Base-by-base conservation (phyloP, 1,140 invertebrate genomes). In the Drosophila insularis region DNA sequence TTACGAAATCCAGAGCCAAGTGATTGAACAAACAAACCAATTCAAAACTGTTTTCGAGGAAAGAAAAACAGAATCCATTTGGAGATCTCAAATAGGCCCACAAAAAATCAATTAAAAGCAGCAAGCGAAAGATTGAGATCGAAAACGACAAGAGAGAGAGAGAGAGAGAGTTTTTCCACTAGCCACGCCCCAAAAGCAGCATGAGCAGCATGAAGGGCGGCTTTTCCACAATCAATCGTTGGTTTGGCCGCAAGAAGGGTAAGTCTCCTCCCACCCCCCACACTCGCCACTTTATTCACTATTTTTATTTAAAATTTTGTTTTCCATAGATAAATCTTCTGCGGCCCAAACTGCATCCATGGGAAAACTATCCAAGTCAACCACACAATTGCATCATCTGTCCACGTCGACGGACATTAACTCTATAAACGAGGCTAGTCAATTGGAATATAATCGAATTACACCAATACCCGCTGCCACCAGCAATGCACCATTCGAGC, bases 171-270 rank as follows among this genome's bases (percentile, higher is more conserved):
- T 10, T 19, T n/a, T 63, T 19, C 4, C 17, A 40, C 31, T 8
- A 65, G 80, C 66, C 69, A 85, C 81, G 81, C 81, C 81, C 64
- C 27, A 32, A 17, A 37, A 65, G 72, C 61, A 63, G 74, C 58
- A 90, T 90, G 89, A 90, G 89, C 80, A 90, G 58, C 71, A 91
- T 89, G 89, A 91, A 90, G 75, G 82, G 85, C 86, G 91, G 91
- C 70, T 91, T 92, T 65, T 90, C 86, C 63, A 92, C 91, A 71
- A 76, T 92, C 14, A 92, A 92, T 68, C 91, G 91, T 69, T 92
- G 90, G 78, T 81, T 92, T 71, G 91, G 91, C 68, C 89, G 89
- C 56, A 92, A 91, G 58, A 92, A 92, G 72, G 78, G 90, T 91
- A 72, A 84, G 27, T 27, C 27, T 21, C 21, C 21, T 5, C 27